These are phyloP conservation scores for Drosophila rubida DNA, from an alignment of 2,888 invertebrate genomes.

Conservation along the genomic window DNA sequence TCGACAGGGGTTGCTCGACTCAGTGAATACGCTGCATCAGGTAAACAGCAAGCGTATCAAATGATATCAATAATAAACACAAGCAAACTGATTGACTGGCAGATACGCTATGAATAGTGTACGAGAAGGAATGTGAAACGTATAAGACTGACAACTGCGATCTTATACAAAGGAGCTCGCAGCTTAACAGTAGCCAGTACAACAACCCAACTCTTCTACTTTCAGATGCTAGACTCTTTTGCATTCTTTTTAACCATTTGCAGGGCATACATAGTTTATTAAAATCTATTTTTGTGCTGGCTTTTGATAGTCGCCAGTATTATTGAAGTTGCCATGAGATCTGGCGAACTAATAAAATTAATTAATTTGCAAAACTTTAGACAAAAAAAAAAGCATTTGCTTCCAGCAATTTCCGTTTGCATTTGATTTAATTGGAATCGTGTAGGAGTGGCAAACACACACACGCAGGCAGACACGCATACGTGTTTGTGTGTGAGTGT, in stretches of 20 bases:
- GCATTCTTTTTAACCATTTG: no score
- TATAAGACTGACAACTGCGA: neutral
- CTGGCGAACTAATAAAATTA: neutral
- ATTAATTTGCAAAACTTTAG: conserved; percentile 11
- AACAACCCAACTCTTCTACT: neutral
- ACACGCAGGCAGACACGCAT: neutral
- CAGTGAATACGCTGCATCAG: neutral
- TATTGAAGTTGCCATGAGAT: neutral
- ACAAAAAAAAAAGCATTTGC: conserved; percentile 23
- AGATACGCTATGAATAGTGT: neutral
- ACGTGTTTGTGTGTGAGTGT: neutral
- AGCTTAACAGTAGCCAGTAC: neutral
- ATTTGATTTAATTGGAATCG: conserved; percentile 20
- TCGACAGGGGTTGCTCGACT: neutral
- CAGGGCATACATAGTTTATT: neutral
- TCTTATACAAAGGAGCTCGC: neutral
- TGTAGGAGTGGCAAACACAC: conserved; percentile 9
- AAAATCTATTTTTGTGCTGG: no score
- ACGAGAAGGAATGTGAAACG: neutral
- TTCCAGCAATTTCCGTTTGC: neutral
- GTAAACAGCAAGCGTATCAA: neutral
- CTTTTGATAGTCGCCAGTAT: neutral
- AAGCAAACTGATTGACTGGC: neutral
- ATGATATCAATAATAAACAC: neutral
- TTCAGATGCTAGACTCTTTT: neutral